Evolutionary conservation across 2,888 invertebrate genomes (phyloP).

Genomic region (Psylliodes chrysocephalus): DNA sequence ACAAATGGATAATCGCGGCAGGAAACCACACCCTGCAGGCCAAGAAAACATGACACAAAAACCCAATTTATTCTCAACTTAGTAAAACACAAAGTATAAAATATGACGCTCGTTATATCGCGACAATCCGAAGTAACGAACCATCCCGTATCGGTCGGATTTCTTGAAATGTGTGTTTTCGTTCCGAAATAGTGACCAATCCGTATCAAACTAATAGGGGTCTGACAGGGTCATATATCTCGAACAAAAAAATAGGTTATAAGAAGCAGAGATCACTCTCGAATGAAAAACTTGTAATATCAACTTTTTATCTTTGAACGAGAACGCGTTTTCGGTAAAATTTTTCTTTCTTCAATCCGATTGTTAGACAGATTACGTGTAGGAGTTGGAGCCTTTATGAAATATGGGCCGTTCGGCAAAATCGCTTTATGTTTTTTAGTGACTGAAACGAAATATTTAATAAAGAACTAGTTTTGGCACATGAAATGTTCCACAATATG

Average conservation of each 20-base stretch:
- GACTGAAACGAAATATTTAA: not conserved
- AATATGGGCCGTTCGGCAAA: constrained; percentile 7
- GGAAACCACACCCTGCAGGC: not conserved
- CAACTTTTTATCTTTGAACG: constrained; percentile 24
- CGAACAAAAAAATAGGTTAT: constrained; percentile 30
- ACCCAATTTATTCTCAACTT: constrained; percentile 16
- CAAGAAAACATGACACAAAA: constrained; percentile 7
- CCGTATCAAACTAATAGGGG: constrained; percentile 36
- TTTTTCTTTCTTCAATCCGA: constrained; percentile 19
- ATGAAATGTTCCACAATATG: no score
- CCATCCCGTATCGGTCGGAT: constrained; percentile 18
- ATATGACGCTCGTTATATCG: constrained; percentile 29
- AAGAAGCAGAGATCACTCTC: constrained; percentile 28
- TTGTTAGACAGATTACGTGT: constrained; percentile 7
- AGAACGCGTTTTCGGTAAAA: constrained; percentile 20
- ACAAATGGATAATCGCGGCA: not conserved
- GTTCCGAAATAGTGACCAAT: constrained; percentile 28
- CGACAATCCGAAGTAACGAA: constrained; percentile 27
- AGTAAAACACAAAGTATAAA: constrained; percentile 23
- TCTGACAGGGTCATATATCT: constrained; percentile 36
- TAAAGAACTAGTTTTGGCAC: no score
- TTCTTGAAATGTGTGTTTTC: constrained; percentile 32
- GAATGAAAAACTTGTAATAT: constrained; percentile 28
- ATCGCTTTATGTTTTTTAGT: not conserved
- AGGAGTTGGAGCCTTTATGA: not conserved